Base-by-base conservation (phyloP, 2,113 vertebrate species). In the Sinocyclocheilus grahami region DNA sequence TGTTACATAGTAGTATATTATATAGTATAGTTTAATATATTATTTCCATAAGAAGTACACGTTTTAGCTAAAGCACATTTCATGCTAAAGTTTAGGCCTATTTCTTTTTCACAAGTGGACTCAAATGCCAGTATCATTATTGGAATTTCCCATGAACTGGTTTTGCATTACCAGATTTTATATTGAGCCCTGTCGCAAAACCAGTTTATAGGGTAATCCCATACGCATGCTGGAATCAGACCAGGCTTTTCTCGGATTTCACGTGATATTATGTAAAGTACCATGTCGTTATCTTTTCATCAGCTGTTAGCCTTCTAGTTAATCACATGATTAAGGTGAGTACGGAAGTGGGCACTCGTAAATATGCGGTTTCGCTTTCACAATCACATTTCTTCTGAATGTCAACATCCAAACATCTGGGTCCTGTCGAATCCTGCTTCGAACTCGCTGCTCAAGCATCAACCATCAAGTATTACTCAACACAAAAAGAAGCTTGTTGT, bases 401-500 rank as follows among this genome's bases (percentile, higher is more conserved):
- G 60, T 82, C 14, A 67, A 20, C 62, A 16, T 18, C 22, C 60
- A 42, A 65, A 46, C 60, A 81, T 81, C 53, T 4, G 53, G 13
- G 53, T 30, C 37, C 51, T 53, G 51, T 53, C 51, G 14, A 24
- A 63, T 62, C 55, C n/a, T 48, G n/a, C 60, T 65, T 63, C 42
- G 79, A 67, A 82, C 33, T 30, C 14, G 2, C 8, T 65, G 37
- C 60, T 46, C n/a, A 48, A 11, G 8, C 3, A 30, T 30, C 30
- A 81, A 30, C 79, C 60, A 30, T 65, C 5, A 27, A 67, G 30
- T 63, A 81, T 81, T 18, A 67, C 79, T 16, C 37, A 4, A 80
- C 12, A 14, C 55, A 80, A 42, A 80, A 79, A 80, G 58, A 81
- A 81, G 78, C 60, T 81, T 14, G 58, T 65, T 81, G 46, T 65